Evolutionary conservation across 2,797 vertebrate species (phyloP), one percentile per base, ranked within the genome.

Genomic region (Muscicapa striata): DNA sequence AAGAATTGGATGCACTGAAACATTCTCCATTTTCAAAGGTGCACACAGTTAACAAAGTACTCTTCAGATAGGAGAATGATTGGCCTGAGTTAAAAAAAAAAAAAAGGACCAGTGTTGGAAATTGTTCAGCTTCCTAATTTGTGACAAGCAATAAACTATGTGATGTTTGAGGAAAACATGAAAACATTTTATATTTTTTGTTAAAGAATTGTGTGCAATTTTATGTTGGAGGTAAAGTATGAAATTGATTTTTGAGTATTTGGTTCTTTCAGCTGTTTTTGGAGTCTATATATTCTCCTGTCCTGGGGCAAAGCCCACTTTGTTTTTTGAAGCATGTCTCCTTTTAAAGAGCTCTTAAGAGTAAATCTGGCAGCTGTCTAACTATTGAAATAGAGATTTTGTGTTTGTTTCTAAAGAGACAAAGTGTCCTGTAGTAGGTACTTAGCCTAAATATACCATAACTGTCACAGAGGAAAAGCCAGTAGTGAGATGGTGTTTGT

Each of bases 371-470:
- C n/a, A 82, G 57, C 29, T 68, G 12, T 63, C 14, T 38, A 22
- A 21, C 13, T 74, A 29, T 3, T 75, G 73, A 86, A 63, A 30
- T 41, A 41, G 43, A 79, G 34, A 79, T 59, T 58, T 48, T 57
- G 3, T 66, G 13, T 75, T 89, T 77, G n/a, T 76, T 87, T 93
- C 52, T 87, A 18, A 84, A 63, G 19, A 18, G 82, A 63, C 21
- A 1, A 19, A 32, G 36, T 58, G 30, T 58, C n/a, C 40, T 73
- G 13, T 69, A 43, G n/a, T 46, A 78, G 55, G 24, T 55, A 43
- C 32, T 5, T 67, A 54, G 49, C 29, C 43, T 90, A 40, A 54
- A 83, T 36, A 18, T 75, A 15, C 59, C 68, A 62, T 52, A 49
- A 45, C 11, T 38, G 15, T 90, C 49, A 41, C 2, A 49, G 79